Evolutionary conservation across 2,797 vertebrate genomes (phyloP).

Genomic region (Octomys mimax): DNA sequence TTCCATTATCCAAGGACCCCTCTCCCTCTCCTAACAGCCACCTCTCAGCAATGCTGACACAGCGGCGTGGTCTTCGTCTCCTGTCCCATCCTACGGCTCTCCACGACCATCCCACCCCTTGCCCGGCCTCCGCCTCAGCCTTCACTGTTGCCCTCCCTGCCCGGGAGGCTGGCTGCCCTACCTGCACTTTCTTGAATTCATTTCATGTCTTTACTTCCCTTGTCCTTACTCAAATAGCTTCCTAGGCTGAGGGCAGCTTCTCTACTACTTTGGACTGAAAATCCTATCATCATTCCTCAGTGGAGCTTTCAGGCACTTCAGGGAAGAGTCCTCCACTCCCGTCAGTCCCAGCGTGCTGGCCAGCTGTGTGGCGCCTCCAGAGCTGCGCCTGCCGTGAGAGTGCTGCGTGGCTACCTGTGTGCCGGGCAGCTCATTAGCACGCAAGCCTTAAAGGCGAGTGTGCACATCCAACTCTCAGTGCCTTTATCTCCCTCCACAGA

Average conservation of each 20-base stretch:
- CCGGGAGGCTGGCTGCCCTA: not conserved
- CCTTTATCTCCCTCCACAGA: not conserved
- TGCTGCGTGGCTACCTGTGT: not conserved
- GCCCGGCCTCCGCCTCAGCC: not conserved
- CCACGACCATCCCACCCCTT: too few species aligned
- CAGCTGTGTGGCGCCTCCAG: not conserved
- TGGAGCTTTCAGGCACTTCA: not conserved
- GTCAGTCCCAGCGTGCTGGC: not conserved
- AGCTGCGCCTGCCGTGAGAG: not conserved
- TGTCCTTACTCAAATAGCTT: not conserved
- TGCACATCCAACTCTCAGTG: not conserved
- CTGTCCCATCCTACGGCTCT: not conserved
- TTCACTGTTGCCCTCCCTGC: not conserved
- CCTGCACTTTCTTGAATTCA: not conserved
- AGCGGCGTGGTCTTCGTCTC: not conserved
- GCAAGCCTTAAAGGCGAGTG: not conserved
- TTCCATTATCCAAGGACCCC: not conserved
- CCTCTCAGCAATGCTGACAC: not conserved
- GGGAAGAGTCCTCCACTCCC: not conserved
- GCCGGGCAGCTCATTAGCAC: not conserved
- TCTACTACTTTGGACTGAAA: not conserved
- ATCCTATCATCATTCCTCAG: not conserved
- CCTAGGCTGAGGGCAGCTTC: not conserved
- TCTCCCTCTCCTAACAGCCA: not conserved
- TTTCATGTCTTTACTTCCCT: not conserved